These are phyloP conservation scores for Castor canadensis DNA, from an alignment of 2,113 vertebrate species.

Conservation along the genomic window DNA sequence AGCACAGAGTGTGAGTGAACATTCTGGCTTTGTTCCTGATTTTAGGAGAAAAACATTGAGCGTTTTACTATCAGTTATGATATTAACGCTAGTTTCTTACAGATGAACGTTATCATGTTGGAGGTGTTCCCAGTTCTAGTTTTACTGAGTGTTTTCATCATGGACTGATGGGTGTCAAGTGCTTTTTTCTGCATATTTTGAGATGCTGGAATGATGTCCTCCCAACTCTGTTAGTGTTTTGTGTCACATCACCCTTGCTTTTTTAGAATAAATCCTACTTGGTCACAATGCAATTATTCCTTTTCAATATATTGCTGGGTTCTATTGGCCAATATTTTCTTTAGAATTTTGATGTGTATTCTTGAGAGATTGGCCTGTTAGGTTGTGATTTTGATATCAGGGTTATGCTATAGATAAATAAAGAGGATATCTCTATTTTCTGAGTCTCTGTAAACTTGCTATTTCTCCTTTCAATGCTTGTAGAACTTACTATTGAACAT, in stretches of 20 bases:
- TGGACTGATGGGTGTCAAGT: slow-evolving; percentile 15
- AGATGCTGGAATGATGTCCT: not conserved
- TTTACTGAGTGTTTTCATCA: not conserved
- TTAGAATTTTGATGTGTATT: not conserved
- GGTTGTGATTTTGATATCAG: not conserved
- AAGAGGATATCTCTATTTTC: not conserved
- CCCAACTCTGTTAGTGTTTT: not conserved
- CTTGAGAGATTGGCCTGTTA: not conserved
- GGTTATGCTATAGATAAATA: not conserved
- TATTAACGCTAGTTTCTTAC: not conserved
- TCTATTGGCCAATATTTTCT: not conserved
- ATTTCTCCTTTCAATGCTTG: not conserved
- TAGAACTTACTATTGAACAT: not conserved
- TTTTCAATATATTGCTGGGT: not conserved
- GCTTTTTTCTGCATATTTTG: not conserved
- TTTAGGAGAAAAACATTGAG: not conserved
- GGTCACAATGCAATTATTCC: not conserved
- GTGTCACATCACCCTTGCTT: not conserved
- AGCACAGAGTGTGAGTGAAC: not conserved
- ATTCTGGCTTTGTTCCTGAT: not conserved
- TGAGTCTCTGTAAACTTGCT: not conserved
- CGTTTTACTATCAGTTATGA: not conserved
- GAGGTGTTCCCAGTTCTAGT: not conserved
- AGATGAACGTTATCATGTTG: not conserved
- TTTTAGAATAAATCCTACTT: not conserved